Percentiles rank a stretch among this genome's conserved stretches.
phyloP scores from a whole-genome alignment of 2,888 invertebrate genomes.

The Spisula solida region DNA sequence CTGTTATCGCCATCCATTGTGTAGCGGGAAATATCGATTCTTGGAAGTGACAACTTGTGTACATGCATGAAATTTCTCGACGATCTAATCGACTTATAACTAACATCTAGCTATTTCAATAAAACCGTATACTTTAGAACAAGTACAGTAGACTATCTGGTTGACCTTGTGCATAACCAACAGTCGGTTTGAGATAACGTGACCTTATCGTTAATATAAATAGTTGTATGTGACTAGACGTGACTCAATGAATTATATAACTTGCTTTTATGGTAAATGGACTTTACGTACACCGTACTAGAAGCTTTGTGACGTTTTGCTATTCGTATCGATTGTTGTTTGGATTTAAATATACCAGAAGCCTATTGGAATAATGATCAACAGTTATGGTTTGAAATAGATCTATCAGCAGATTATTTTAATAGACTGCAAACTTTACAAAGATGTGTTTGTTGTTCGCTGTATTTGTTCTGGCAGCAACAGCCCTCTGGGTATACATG shows the following conservation, averaged over 20 bases:
- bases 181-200: background rate
- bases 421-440: background rate
- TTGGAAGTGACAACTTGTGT: too few species aligned
- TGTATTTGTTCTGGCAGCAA: conserved; percentile 51
- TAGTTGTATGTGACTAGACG: background rate
- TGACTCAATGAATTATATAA: background rate
- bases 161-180: background rate
- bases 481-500: conserved; percentile 68
- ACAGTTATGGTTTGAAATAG: background rate
- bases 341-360: background rate
- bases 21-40: too few species aligned
- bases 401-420: background rate
- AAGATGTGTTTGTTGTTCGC: conserved; percentile 61
- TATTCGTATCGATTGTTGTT: background rate
- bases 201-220: background rate
- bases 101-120: too few species aligned
- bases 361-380: background rate
- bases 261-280: background rate
- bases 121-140: too few species aligned
- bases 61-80: too few species aligned
- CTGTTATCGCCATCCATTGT: too few species aligned
- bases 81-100: too few species aligned
- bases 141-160: too few species aligned
- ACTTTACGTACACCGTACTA: background rate
- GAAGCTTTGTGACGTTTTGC: background rate